Evolutionary conservation across 2,888 invertebrate species (phyloP).

Genomic region (Sisyra nigra): DNA sequence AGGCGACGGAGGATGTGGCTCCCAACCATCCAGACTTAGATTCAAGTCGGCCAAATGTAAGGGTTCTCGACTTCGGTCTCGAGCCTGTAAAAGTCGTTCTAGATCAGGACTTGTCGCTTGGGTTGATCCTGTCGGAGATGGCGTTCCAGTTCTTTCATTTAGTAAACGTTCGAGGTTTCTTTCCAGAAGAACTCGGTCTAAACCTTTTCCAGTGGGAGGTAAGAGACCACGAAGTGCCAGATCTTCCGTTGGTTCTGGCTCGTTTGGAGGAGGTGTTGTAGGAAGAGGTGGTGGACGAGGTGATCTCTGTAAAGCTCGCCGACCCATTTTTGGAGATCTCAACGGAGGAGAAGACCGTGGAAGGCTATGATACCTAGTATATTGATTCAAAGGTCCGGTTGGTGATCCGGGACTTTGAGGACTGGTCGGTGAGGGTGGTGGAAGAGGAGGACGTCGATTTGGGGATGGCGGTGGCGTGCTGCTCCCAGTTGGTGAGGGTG

Average conservation of each 20-base stretch:
- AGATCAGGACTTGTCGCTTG: slow-evolving; percentile 23
- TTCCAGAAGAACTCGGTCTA: slow-evolving; percentile 52
- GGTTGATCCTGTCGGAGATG: slow-evolving; percentile 7
- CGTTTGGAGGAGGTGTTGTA: slow-evolving; percentile 27
- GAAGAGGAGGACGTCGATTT: slow-evolving; percentile 28
- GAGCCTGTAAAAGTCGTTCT: slow-evolving; percentile 33
- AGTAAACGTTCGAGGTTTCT: slow-evolving; percentile 46
- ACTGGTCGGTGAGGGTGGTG: slow-evolving; percentile 43
- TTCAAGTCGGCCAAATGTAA: slow-evolving; percentile 40
- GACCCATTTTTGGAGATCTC: slow-evolving; percentile 38
- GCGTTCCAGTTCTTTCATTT: slow-evolving; percentile 28
- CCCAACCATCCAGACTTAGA: slow-evolving; percentile 35
- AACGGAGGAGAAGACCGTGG: slow-evolving; percentile 32
- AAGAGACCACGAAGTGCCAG: slow-evolving; percentile 14
- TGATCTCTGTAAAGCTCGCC: slow-evolving; percentile 31
- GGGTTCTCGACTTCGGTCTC: slow-evolving; percentile 40
- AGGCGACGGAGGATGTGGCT: slow-evolving; percentile 19
- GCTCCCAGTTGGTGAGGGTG: slow-evolving; percentile 35
- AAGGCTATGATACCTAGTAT: slow-evolving; percentile 20
- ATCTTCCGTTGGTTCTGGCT: slow-evolving; percentile 23
- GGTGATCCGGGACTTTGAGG: slow-evolving; percentile 26
- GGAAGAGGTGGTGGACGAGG: slow-evolving; percentile 22
- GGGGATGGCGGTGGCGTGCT: slow-evolving; percentile 34
- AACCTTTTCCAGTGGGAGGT: slow-evolving; percentile 28
- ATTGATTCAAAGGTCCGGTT: slow-evolving; percentile 13